phyloP scores from a whole-genome alignment of 1,140 invertebrate genomes.

The Caerostris extrusa region DNA sequence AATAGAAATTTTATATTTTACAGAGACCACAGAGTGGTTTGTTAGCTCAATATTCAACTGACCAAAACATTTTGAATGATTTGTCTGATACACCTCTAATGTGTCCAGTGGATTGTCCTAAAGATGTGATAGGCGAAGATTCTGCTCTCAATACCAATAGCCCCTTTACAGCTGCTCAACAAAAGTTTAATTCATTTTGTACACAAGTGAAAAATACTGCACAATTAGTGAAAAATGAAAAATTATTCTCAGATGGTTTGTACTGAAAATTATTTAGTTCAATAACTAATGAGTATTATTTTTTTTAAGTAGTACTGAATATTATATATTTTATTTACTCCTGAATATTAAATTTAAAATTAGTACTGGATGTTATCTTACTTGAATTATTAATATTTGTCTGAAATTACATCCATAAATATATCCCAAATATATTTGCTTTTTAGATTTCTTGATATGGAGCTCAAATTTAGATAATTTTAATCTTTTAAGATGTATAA shows the following conservation, averaged over 20 bases:
- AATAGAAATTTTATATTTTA: background rate
- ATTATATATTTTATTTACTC: background rate
- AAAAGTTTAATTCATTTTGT: constrained; percentile 63
- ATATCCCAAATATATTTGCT: too few species aligned
- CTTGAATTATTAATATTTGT: background rate
- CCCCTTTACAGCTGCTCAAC: constrained; percentile 68
- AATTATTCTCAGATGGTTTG: constrained; percentile 45
- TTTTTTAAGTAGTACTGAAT: background rate
- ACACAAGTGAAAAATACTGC: constrained; percentile 69
- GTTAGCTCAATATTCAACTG: constrained; percentile 22
- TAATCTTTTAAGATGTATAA: too few species aligned
- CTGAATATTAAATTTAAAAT: background rate
- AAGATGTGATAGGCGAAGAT: constrained; percentile 63
- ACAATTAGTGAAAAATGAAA: constrained; percentile 32
- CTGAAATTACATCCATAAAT: background rate
- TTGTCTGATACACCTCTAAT: constrained; percentile 42
- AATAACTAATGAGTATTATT: background rate
- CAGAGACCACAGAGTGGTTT: constrained; percentile 74
- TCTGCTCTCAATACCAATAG: background rate
- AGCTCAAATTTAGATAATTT: too few species aligned
- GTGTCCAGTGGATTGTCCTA: constrained; percentile 66
- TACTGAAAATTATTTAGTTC: background rate
- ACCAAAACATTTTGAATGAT: background rate
- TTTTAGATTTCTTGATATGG: too few species aligned
- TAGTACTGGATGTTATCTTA: background rate